Percentiles rank a stretch among this genome's conserved stretches.
Conservation (phyloP, 2,797 vertebrate genomes). For the Lacerta viridis region DNA sequence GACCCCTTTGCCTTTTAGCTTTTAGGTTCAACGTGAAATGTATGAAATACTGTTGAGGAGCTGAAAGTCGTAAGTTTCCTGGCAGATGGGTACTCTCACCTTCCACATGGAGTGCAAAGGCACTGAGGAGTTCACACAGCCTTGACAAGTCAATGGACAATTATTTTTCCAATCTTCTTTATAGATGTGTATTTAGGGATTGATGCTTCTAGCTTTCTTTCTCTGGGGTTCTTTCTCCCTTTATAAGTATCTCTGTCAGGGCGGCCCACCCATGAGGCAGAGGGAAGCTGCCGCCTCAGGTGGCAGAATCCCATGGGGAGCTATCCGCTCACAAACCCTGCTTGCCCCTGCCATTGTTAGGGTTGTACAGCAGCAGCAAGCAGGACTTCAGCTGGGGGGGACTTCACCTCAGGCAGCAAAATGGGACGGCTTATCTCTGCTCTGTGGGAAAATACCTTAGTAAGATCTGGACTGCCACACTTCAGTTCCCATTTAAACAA, state of each 20-base stretch:
- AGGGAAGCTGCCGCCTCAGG: no score
- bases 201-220: neutral
- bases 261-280: no score
- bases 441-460: neutral
- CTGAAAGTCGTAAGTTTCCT: constrained; percentile 2
- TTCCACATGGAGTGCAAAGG: constrained; percentile 6
- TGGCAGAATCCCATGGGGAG: no score
- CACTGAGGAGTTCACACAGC: accelerated
- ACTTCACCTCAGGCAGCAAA: no score
- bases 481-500: no score
- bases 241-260: neutral
- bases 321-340: no score
- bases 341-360: no score
- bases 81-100: constrained; percentile 14
- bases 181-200: neutral
- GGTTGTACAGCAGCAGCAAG: no score
- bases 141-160: neutral
- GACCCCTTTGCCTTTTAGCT: constrained; percentile 50
- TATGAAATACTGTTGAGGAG: constrained; percentile 22
- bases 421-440: no score
- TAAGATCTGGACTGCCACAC: neutral
- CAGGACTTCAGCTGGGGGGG: no score
- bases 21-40: constrained; percentile 33
- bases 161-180: constrained; percentile 5
- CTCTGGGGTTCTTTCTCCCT: neutral